Evolutionary conservation across 1,140 invertebrate species (phyloP).

Genomic region (Maconellicoccus hirsutus): DNA sequence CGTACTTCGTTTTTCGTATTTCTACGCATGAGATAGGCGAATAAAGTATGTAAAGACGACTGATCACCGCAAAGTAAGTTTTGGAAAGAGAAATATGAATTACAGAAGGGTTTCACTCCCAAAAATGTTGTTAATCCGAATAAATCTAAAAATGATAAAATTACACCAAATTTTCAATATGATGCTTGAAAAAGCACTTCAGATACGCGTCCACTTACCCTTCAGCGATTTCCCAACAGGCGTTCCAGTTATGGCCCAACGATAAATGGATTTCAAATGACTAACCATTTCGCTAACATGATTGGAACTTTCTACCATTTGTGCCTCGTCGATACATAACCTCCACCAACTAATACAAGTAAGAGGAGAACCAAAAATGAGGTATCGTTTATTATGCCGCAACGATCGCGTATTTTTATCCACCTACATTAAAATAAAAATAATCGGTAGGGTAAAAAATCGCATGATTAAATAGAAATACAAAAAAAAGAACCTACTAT

Average conservation of each 20-base stretch:
- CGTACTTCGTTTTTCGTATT: constrained; percentile 52
- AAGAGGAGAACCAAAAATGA: constrained; percentile 47
- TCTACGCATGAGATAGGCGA: constrained; percentile 48
- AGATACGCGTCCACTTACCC: constrained; percentile 40
- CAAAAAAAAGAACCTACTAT: background rate
- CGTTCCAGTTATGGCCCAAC: constrained; percentile 70
- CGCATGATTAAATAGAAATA: too few relatives aligned
- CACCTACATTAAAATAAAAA: constrained; percentile 21
- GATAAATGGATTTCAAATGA: constrained; percentile 44
- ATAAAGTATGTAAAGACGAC: constrained; percentile 8
- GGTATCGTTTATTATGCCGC: constrained; percentile 46
- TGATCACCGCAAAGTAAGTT: constrained; percentile 34
- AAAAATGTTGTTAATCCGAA: constrained; percentile 58
- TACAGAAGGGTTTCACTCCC: constrained; percentile 44
- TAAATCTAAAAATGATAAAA: constrained; percentile 40
- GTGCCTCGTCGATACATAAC: constrained; percentile 68
- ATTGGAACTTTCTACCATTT: constrained; percentile 59
- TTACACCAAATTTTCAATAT: background rate
- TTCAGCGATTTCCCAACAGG: constrained; percentile 51
- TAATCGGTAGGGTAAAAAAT: too few relatives aligned
- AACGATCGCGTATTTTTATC: constrained; percentile 30
- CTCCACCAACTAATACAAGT: constrained; percentile 62
- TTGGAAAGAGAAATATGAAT: background rate
- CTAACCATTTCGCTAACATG: constrained; percentile 46
- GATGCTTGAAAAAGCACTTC: background rate